Conservation (phyloP, 2,797 vertebrate species). For the Leucoraja ocellata region DNA sequence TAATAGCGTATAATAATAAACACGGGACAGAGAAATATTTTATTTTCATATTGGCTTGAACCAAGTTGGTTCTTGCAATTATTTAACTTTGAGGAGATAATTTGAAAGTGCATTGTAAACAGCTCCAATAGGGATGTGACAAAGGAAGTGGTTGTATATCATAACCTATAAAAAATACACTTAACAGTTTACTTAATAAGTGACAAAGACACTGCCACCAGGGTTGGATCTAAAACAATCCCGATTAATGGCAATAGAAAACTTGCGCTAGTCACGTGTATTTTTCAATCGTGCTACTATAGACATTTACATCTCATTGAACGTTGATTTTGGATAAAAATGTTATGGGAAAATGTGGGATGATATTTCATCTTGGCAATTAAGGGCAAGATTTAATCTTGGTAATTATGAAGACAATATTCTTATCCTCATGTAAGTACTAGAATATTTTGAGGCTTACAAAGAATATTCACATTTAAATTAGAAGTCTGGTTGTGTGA, state of each 20-base stretch:
- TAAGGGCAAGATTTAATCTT: background rate
- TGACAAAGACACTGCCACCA: background rate
- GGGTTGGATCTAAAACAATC: background rate
- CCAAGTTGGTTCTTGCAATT: too few relatives aligned
- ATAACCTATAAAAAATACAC: background rate
- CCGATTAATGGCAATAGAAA: background rate
- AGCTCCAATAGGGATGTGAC: background rate
- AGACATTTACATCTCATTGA: background rate
- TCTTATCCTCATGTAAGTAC: background rate
- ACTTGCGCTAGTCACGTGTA: too few relatives aligned
- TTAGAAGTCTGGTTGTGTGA: background rate
- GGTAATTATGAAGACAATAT: background rate
- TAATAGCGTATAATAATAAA: too few relatives aligned
- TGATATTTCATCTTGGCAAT: background rate
- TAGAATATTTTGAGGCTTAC: background rate
- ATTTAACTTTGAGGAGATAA: background rate
- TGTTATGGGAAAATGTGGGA: background rate
- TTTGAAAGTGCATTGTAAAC: background rate
- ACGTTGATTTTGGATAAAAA: too few relatives aligned
- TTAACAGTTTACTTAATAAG: background rate
- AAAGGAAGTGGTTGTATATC: background rate
- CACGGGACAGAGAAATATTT: too few relatives aligned
- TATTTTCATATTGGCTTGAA: too few relatives aligned
- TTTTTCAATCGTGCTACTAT: background rate
- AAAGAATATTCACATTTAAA: background rate